phyloP scores from a whole-genome alignment of 1,140 invertebrate species.

The Tetranychus cinnabarinus region DNA sequence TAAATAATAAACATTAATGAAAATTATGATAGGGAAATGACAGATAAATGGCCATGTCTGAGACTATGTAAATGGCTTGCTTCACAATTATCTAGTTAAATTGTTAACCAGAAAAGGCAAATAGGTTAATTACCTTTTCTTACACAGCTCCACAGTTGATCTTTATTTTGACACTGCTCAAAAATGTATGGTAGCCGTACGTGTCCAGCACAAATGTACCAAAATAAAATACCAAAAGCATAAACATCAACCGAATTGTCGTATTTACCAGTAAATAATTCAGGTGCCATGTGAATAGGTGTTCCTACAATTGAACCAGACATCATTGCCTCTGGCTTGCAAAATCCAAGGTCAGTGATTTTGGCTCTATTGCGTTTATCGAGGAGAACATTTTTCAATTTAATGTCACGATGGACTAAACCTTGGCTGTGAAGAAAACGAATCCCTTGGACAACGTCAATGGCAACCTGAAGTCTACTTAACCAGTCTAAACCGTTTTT shows the following conservation, averaged over 20 bases:
- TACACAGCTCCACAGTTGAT: conserved; percentile 61
- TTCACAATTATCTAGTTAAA: no score
- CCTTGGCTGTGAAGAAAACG: conserved; percentile 61
- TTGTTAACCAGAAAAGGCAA: background rate
- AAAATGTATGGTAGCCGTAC: conserved; percentile 52
- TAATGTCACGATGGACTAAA: conserved; percentile 66
- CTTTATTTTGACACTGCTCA: conserved; percentile 64
- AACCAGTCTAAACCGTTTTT: conserved; percentile 41
- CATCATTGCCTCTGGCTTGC: conserved; percentile 73
- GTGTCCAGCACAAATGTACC: conserved; percentile 66
- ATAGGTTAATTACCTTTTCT: conserved; percentile 36
- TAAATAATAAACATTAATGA: no score
- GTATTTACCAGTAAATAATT: conserved; percentile 53
- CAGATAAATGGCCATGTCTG: no score
- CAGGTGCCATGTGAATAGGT: conserved; percentile 76
- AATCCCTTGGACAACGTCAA: conserved; percentile 61
- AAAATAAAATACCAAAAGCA: conserved; percentile 72
- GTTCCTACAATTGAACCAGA: conserved; percentile 61
- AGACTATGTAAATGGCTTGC: no score
- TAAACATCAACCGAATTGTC: conserved; percentile 69
- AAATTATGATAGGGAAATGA: no score
- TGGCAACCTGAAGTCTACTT: conserved; percentile 39
- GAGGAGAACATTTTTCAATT: conserved; percentile 30
- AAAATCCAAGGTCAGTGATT: conserved; percentile 70
- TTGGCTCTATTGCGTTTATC: conserved; percentile 49